Evolutionary conservation across 2,797 vertebrate species (phyloP), one percentile per base, ranked within the genome.

Genomic region (Tokudaia tokunoshimensis): DNA sequence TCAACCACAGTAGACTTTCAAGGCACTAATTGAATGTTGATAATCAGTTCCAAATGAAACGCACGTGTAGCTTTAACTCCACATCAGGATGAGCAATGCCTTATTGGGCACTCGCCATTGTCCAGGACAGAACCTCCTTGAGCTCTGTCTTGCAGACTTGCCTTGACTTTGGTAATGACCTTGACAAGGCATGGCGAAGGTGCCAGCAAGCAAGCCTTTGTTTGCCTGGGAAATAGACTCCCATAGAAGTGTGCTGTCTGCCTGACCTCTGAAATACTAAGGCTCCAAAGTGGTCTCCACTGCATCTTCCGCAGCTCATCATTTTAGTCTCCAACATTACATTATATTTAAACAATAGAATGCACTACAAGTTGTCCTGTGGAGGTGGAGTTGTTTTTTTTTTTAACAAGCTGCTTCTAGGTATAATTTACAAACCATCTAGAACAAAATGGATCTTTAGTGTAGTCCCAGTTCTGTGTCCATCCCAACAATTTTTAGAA

Each of bases 401-500:
- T 80, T 9, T 26, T 83, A 89, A 74, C 75, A 83, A 83, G 83
- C 15, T 47, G 57, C 31, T 89, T 89, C 50, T 50, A 91, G 9
- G 41, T 85, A 79, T 52, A 86, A 89, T 83, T 89, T n/a, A 86
- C 67, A 88, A 89, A 50, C 26, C 86, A 74, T 50, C 57, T 47
- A 91, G 20, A 78, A 85, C 91, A 91, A 29, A 52, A 95, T n/a
- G 34, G 1, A 57, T 72, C 61, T 95, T 95, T 89, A 80, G 12
- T 75, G 70, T 63, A 82, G 78, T 92, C 50, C 47, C 95, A 90
- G 29, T 57, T 82, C 20, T 94, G 67, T 70, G 55, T 55, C 59
- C 67, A 83, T 86, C 44, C 59, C 37, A 57, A 91, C 63, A 82
- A 50, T 94, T 96, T 96, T 89, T n/a, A 91, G 74, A 94, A 86